Evolutionary conservation across 2,113 vertebrate genomes (phyloP), one percentile per base, ranked within the genome.

Genomic region (Mesoclemmys tuberculata): DNA sequence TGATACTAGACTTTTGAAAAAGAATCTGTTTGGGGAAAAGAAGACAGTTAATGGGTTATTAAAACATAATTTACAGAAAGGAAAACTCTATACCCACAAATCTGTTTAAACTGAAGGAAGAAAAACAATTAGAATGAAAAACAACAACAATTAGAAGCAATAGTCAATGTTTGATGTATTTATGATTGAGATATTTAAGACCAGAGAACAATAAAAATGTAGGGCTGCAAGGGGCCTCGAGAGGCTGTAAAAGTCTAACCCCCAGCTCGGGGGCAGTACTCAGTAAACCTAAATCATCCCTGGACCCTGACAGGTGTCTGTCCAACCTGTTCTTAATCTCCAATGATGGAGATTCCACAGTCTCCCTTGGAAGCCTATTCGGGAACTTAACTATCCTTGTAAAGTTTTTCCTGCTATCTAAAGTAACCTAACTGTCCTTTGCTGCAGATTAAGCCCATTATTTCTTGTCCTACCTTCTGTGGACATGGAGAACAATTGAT

Each of bases 41-140:
- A 75, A 96, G 61, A 90, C 83, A 97, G 96, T 96, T 96, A 97
- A 90, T 93, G 61, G 90, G 87, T 97, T 97, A 97, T 97, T 97
- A 96, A 97, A 97, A 96, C 85, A 49, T 94, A 92, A 80, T 97
- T 97, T 97, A 96, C 95, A 88, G 96, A 97, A 90, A 85, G 87
- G 94, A 87, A 82, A 94, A 90, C 93, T 97, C 75, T 80, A 54
- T 94, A 92, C 90, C 64, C 90, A 87, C 80, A 96, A 95, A 97
- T 90, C 93, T 95, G 93, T 95, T 97, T 96, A 97, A 95, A 95
- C 49, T 95, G 95, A 96, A 97, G 92, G 80, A 86, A 93, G 94
- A 95, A 97, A 96, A 97, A 94, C 94, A 97, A 54, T 96, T 96
- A 89, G 89, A 97, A 82, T 95, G 81, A 92, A 95, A 96, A 74